phyloP scores from a whole-genome alignment of 92 coral and sea anemone species.

The Virgularia gustaviana region DNA sequence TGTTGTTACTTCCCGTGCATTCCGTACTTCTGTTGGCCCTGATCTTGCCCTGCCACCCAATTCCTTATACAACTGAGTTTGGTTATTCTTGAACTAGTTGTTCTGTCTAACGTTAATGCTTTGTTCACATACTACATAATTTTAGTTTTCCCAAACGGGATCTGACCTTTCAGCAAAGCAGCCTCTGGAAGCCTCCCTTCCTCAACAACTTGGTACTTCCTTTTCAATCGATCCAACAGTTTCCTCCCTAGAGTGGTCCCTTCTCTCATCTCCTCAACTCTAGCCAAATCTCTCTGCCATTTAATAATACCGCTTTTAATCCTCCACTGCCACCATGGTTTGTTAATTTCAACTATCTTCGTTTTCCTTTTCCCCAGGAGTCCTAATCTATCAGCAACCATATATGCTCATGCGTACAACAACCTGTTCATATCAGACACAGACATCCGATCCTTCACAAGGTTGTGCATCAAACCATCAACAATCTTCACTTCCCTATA shows the following conservation, averaged over 20 bases:
- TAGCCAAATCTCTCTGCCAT: neutral
- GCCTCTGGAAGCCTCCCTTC: neutral
- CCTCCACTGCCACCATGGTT: neutral
- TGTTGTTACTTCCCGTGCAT: neutral
- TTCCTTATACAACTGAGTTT: constrained; percentile 16
- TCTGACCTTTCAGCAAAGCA: neutral
- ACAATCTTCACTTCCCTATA: constrained; percentile 36
- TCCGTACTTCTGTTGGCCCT: neutral
- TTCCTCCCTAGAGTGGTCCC: neutral
- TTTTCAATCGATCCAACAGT: neutral
- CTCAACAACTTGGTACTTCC: neutral
- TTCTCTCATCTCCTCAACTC: neutral
- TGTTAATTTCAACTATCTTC: constrained; percentile 4
- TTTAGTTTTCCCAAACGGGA: neutral
- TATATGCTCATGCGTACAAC: constrained; percentile 34
- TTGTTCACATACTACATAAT: neutral
- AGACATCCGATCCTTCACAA: constrained; percentile 34
- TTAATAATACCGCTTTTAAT: neutral
- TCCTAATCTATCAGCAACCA: constrained; percentile 30
- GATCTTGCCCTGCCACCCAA: constrained; percentile 25
- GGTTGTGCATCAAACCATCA: constrained; percentile 34
- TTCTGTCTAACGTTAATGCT: neutral
- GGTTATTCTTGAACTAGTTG: constrained; percentile 15
- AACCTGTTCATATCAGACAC: constrained; percentile 35
- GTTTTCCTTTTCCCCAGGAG: constrained; percentile 31